Base-by-base conservation (phyloP, 2,113 vertebrate genomes). In the Brachirus orientalis region DNA sequence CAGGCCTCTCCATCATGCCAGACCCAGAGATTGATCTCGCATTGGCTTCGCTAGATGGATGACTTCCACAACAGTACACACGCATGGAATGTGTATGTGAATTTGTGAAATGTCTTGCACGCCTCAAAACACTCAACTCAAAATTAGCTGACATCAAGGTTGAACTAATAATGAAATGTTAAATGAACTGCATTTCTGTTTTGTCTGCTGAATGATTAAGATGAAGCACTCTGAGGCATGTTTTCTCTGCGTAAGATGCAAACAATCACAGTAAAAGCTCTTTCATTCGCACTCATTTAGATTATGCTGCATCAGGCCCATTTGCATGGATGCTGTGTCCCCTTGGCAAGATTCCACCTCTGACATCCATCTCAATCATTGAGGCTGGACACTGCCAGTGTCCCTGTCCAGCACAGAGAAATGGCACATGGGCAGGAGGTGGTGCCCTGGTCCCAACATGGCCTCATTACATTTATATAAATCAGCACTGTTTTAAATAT, bases 1-100 rank as follows among this genome's bases (percentile, higher is more conserved):
- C 90, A 87, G 90, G 84, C 80, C 86, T 69, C 83, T 92, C 88
- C 87, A 92, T 94, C 90, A 92, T 79, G 63, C 79, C 68, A 66
- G 45, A 61, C 70, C 77, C 53, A 8, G 80, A 87, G 90, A 93
- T 93, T 88, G 89, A 93, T 91, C 87, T 90, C 74, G 77, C 75
- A 88, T 75, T 72, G 81, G 85, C 83, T 86, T 72, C 36, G 14
- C 76, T 77, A 90, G 86, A 85, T 79, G 79, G 73, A 75, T 69
- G 78, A 82, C 75, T 78, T 54, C 71, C 46, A 69, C 54, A 75
- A 72, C 78, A 66, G 60, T 68, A 51, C 11, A 37, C 6, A 8
- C 9, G 9, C 52, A 14, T 51, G 54, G n/a, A 28, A 46, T 17
- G 16, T 50, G 51, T 47, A 9, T 47, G 76, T 41, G 75, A 2